phyloP scores from a whole-genome alignment of 2,113 vertebrate genomes.

The Triplophysa dalaica region DNA sequence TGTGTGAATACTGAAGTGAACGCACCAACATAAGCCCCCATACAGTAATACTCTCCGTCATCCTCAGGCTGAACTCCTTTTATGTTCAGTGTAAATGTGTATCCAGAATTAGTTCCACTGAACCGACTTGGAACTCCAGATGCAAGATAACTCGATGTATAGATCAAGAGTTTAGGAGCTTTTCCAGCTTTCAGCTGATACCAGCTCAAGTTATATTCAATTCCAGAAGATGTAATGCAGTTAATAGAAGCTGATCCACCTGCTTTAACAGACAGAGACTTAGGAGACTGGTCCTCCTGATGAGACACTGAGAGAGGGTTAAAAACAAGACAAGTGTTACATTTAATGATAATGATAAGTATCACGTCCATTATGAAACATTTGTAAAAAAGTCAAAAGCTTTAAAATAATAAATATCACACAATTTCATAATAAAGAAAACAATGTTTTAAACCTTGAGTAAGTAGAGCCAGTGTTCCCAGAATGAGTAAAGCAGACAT shows the following conservation, averaged over 20 bases:
- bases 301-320: constrained; percentile 10
- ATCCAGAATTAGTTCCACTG: not conserved
- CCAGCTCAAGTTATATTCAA: constrained; percentile 4
- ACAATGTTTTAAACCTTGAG: no score
- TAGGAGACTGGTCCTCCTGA: constrained; percentile 16
- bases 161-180: constrained; percentile 23
- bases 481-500: no score
- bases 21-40: not conserved
- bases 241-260: constrained; percentile 5
- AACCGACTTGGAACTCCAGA: constrained; percentile 19
- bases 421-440: no score
- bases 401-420: no score
- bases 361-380: no score
- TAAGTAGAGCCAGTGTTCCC: no score
- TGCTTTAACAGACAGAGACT: constrained; percentile 4
- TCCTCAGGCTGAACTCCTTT: constrained; percentile 11
- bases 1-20: not conserved
- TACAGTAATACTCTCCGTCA: constrained; percentile 32
- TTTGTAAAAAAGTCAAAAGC: no score
- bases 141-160: accelerated
- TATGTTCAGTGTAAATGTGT: not conserved
- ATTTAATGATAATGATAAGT: no score
- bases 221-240: constrained; percentile 4
- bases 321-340: not conserved
- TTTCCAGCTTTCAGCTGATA: not conserved